Conservation (phyloP, 2,113 vertebrate genomes). For the Dicentrarchus labrax region DNA sequence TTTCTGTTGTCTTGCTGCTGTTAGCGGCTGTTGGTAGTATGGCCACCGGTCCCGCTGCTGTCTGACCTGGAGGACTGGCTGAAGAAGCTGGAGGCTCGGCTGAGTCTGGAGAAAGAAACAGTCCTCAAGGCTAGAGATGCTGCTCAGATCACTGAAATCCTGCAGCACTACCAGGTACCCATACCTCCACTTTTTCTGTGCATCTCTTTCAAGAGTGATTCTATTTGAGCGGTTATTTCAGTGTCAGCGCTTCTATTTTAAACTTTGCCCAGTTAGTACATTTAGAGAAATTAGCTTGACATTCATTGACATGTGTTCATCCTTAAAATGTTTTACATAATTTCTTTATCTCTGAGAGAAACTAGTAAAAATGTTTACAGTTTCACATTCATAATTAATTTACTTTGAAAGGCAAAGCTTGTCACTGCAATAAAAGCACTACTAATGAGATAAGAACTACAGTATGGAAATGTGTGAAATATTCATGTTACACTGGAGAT, state of each 20-base stretch:
- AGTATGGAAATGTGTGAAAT: not conserved
- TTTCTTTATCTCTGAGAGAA: not conserved
- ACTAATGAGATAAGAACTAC: not conserved
- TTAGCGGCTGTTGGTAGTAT: conserved; percentile 88
- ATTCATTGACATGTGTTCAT: not conserved
- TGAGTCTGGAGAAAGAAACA: conserved; percentile 58
- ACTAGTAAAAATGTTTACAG: not conserved
- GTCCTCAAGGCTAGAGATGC: conserved; percentile 56
- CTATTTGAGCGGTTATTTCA: not conserved
- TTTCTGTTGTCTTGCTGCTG: not conserved
- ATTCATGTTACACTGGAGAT: not conserved
- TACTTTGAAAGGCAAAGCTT: not conserved
- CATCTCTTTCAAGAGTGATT: not conserved
- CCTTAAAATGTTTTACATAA: not conserved
- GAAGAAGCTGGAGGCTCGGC: conserved; percentile 74
- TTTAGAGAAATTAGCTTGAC: not conserved
- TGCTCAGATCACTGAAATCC: conserved; percentile 77
- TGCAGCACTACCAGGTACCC: conserved; percentile 88
- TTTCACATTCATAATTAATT: not conserved
- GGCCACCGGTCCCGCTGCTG: conserved; percentile 87
- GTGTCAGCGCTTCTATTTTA: not conserved
- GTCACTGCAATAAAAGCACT: not conserved
- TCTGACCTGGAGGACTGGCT: conserved; percentile 88
- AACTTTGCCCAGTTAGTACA: not conserved
- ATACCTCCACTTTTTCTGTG: not conserved